Evolutionary conservation across 1,140 invertebrate species (phyloP), one percentile per base, ranked within the genome.

Genomic region (Subanguina moxae): DNA sequence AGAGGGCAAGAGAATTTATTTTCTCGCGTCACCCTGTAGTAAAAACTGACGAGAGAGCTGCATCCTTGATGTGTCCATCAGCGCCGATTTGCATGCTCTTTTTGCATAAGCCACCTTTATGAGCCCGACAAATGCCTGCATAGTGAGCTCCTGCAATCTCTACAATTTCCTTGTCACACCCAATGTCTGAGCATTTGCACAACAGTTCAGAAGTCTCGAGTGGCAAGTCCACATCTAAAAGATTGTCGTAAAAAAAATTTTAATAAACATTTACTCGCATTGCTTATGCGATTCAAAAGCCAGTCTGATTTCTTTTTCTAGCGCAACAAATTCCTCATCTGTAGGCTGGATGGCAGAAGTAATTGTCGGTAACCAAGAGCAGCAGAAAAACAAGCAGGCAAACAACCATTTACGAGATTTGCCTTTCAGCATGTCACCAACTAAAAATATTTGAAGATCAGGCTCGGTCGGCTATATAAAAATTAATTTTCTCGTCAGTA

Each of bases 31-130:
- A 45, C n/a, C n/a, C n/a, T n/a, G n/a, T n/a, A n/a, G n/a, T n/a
- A 17, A 64, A 64, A 68, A 65, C 63, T 48, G 7, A 70, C 68
- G 62, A 56, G 21, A 66, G 46, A 19, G 58, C 66, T n/a, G 63
- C 57, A 27, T 70, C 64, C 38, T 57, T 64, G 43, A 70, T 61
- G 8, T 63, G 23, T 1, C 46, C 59, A 30, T 67, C 66, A 7
- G 19, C 27, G 19, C 45, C 59, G 7, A 45, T 27, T 15, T 32
- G 62, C 9, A 70, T 25, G 52, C 57, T 58, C 30, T 57, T 57
- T 21, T 57, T 42, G 25, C 68, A 70, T 21, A 42, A 23, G n/a
- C 68, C 68, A 30, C 68, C 68, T 8, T 23, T 52, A 17, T 58
- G 56, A 17, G 62, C 59, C 17, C 62, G 19, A 45, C 68, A 70